Percentiles rank a stretch among this genome's conserved stretches.
phyloP scores from a whole-genome alignment of 1,140 invertebrate genomes.

The Agrypnia vestita region DNA sequence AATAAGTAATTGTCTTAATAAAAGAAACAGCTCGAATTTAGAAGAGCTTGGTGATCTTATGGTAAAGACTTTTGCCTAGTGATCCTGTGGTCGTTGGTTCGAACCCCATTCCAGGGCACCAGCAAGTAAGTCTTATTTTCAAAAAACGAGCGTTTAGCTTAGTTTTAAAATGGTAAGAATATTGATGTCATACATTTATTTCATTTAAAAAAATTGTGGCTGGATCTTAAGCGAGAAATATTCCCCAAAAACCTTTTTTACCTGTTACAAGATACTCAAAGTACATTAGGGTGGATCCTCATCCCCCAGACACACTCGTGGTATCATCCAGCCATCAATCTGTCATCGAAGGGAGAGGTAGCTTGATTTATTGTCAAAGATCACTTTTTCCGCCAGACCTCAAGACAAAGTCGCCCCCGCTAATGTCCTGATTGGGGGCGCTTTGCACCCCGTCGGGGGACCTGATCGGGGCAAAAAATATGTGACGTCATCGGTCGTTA shows the following conservation, averaged over 20 bases:
- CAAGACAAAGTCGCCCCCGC: background rate
- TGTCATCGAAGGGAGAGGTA: background rate
- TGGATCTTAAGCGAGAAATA: too few species aligned
- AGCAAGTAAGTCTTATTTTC: too few species aligned
- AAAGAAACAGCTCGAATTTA: too few species aligned
- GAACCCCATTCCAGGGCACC: too few species aligned
- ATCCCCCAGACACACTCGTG: background rate
- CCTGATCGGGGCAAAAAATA: constrained; percentile 20
- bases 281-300: background rate
- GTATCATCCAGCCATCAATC: background rate
- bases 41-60: too few species aligned
- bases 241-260: background rate
- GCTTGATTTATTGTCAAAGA: constrained; percentile 18
- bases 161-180: too few species aligned
- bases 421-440: constrained; percentile 6
- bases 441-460: background rate
- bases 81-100: too few species aligned
- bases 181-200: too few species aligned
- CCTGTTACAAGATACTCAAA: constrained; percentile 17
- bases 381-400: background rate
- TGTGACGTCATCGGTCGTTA: constrained; percentile 16
- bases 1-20: too few species aligned
- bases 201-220: too few species aligned
- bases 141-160: too few species aligned
- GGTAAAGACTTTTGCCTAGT: too few species aligned